A percentile compares a stretch with the other conserved stretches of the same genome.
Conservation (phyloP, 2,113 vertebrate species). For the Lepus timidus region DNA sequence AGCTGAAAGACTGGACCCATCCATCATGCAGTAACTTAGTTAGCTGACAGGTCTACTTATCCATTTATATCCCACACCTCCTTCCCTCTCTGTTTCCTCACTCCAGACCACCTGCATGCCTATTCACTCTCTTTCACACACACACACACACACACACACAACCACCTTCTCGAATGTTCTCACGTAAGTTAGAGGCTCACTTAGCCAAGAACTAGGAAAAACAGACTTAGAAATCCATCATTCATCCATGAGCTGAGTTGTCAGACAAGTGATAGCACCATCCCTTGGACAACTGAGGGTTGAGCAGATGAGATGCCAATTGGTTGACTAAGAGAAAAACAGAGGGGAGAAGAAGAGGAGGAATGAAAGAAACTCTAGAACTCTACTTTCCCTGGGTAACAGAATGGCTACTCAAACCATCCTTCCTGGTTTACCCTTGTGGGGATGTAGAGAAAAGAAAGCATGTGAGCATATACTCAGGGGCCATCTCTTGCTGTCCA, state of each 20-base stretch:
- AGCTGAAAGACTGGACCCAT: background rate
- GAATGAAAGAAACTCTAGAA: slow-evolving; percentile 16
- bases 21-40: background rate
- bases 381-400: background rate
- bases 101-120: background rate
- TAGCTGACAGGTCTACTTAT: background rate
- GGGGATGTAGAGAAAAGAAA: background rate
- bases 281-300: slow-evolving; percentile 78
- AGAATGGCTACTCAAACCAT: background rate
- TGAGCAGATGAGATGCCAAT: slow-evolving; percentile 77
- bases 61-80: background rate
- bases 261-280: slow-evolving; percentile 84
- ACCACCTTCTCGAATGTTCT: background rate
- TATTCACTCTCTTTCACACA: background rate
- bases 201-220: background rate
- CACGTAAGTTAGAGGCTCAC: background rate
- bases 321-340: slow-evolving; percentile 75
- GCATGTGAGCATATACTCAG: background rate
- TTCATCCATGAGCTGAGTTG: slow-evolving; percentile 76
- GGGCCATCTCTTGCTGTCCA: background rate
- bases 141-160: background rate
- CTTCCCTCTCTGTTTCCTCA: background rate
- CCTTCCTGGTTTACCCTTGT: background rate
- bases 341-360: slow-evolving; percentile 31
- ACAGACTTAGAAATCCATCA: background rate